Evolutionary conservation across 2,113 vertebrate genomes (phyloP).

Genomic region (Apeltes quadracus): DNA sequence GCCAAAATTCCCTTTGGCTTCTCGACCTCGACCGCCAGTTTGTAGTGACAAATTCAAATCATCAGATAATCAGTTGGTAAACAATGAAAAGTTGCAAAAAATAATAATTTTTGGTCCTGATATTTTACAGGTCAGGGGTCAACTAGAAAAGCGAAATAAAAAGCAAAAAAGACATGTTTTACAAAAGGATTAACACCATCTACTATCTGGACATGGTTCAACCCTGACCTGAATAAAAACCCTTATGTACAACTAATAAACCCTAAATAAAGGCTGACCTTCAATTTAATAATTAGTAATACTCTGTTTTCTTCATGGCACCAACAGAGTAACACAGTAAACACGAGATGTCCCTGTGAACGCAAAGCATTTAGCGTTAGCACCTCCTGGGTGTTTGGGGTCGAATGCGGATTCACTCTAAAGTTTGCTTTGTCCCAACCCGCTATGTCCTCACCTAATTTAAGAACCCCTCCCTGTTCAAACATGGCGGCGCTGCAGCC

Average conservation of each 20-base stretch:
- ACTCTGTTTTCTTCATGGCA: slow-evolving; percentile 11
- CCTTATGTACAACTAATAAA: background rate
- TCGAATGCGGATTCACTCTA: slow-evolving; percentile 23
- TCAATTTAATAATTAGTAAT: slow-evolving; percentile 13
- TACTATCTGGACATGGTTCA: background rate
- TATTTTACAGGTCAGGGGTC: background rate
- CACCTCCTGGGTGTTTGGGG: slow-evolving; percentile 22
- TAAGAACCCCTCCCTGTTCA: slow-evolving; percentile 30
- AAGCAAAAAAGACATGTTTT: background rate
- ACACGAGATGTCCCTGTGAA: slow-evolving; percentile 21
- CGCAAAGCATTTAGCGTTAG: slow-evolving; percentile 20
- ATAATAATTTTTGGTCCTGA: background rate
- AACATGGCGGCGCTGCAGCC: slow-evolving; percentile 39
- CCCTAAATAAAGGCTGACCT: slow-evolving; percentile 11
- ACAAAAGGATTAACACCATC: background rate
- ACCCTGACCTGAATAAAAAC: slow-evolving; percentile 14
- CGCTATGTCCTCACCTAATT: slow-evolving; percentile 29
- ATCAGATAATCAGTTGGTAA: background rate
- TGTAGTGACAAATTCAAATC: background rate
- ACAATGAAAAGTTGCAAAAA: background rate
- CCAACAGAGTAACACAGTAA: slow-evolving; percentile 7
- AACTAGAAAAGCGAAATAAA: background rate
- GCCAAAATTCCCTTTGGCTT: slow-evolving; percentile 1
- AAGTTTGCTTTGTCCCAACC: slow-evolving; percentile 24
- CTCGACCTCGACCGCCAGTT: background rate